Evolutionary conservation across 2,797 vertebrate species (phyloP).

Genomic region (Chaetophractus vellerosus): DNA sequence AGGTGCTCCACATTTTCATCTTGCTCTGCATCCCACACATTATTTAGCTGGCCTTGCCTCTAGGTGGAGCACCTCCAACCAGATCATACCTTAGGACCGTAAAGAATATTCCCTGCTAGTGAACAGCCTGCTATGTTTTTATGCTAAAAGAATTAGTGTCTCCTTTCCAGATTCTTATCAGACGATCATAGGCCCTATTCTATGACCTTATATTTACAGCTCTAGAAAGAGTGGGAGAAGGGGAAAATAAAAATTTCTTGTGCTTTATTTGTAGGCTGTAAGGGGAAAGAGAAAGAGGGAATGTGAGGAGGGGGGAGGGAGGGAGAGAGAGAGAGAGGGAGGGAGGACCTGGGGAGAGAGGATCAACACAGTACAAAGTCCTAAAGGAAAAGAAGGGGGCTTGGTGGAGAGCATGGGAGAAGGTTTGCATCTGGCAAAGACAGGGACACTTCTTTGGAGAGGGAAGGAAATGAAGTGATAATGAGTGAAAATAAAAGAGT

Average conservation of each 20-base stretch:
- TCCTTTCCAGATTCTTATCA: constrained; percentile 6
- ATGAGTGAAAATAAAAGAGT: neutral
- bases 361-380: too few species aligned
- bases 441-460: too few species aligned
- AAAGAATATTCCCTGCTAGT: neutral
- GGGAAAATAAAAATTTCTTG: neutral
- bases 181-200: neutral
- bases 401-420: too few species aligned
- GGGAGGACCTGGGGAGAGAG: neutral
- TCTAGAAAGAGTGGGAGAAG: neutral
- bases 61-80: neutral
- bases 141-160: neutral
- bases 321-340: neutral
- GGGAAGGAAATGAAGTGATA: neutral
- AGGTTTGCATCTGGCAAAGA: too few species aligned
- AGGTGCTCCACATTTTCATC: neutral
- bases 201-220: neutral
- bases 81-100: neutral
- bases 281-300: too few species aligned
- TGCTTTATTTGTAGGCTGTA: constrained; percentile 14
- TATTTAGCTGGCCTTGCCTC: neutral
- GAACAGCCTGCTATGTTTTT: neutral
- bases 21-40: neutral
- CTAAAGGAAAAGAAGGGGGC: too few species aligned
- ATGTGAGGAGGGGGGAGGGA: neutral